Percentiles rank a stretch among this genome's conserved stretches.
Conservation (phyloP, 2,113 vertebrate species). For the Pygoscelis antarcticus region DNA sequence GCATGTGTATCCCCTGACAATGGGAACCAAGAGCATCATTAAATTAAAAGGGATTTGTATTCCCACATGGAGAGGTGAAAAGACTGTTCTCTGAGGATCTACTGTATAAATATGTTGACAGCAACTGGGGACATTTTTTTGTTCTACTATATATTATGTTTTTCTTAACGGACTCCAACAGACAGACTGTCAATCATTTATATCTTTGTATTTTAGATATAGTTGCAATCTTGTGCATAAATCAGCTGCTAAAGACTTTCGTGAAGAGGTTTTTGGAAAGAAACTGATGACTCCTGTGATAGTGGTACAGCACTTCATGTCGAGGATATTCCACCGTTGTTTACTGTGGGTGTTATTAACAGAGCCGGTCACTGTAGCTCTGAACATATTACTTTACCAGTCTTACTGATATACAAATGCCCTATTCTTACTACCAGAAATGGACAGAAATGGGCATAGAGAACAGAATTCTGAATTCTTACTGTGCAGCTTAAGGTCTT, state of each 20-base stretch:
- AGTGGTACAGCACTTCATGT: background rate
- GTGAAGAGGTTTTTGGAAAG: background rate
- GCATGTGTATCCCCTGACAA: background rate
- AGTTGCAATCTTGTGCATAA: background rate
- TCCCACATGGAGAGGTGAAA: background rate
- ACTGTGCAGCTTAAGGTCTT: background rate
- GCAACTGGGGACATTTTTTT: background rate
- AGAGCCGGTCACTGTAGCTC: background rate
- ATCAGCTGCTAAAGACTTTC: background rate
- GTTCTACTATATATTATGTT: background rate
- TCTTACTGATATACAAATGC: background rate
- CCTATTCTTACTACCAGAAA: background rate
- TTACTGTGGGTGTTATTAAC: background rate
- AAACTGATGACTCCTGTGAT: background rate
- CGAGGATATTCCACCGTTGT: background rate
- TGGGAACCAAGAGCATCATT: conserved; percentile 10
- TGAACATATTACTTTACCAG: background rate
- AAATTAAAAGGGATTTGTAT: conserved; percentile 25
- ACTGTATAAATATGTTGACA: conserved; percentile 16
- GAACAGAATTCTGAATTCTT: background rate
- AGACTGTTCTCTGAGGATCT: background rate
- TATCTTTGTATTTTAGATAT: background rate
- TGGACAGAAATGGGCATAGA: background rate
- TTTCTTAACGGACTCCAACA: background rate
- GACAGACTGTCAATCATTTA: background rate